Evolutionary conservation across 2,888 invertebrate species (phyloP).

Genomic region (Cenopis cana): DNA sequence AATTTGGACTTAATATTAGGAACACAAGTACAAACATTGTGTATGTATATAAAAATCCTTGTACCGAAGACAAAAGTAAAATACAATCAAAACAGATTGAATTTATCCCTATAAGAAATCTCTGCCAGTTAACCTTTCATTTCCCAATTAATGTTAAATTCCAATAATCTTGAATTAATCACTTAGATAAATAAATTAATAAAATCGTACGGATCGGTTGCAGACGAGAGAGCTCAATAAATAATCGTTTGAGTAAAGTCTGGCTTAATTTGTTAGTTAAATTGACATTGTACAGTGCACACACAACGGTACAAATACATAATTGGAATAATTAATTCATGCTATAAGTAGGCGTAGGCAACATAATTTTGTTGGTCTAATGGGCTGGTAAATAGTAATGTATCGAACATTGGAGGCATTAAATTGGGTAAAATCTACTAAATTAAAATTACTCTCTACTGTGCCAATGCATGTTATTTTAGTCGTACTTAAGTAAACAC

Average conservation of each 20-base stretch:
- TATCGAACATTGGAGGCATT: background rate
- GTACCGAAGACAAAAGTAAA: no score
- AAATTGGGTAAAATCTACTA: conserved; percentile 9
- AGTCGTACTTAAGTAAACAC: conserved; percentile 3
- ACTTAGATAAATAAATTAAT: no score
- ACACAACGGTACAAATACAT: background rate
- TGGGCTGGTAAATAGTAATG: conserved; percentile 4
- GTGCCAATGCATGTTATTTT: conserved; percentile 16
- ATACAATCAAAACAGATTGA: no score
- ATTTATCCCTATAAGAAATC: no score
- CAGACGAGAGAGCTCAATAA: no score
- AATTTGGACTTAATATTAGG: conserved; percentile 1
- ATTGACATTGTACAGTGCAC: background rate
- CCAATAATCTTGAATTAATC: background rate
- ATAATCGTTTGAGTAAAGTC: no score
- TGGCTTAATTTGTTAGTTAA: background rate
- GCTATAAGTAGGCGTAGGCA: background rate
- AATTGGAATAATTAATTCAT: background rate
- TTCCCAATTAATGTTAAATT: background rate
- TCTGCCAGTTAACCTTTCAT: no score
- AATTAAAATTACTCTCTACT: conserved; percentile 19
- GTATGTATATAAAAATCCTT: no score
- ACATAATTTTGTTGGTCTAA: background rate
- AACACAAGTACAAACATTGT: no score
- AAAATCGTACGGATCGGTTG: background rate